Conservation (phyloP, 2,888 invertebrate species). For the Pyrocoelia pectoralis region DNA sequence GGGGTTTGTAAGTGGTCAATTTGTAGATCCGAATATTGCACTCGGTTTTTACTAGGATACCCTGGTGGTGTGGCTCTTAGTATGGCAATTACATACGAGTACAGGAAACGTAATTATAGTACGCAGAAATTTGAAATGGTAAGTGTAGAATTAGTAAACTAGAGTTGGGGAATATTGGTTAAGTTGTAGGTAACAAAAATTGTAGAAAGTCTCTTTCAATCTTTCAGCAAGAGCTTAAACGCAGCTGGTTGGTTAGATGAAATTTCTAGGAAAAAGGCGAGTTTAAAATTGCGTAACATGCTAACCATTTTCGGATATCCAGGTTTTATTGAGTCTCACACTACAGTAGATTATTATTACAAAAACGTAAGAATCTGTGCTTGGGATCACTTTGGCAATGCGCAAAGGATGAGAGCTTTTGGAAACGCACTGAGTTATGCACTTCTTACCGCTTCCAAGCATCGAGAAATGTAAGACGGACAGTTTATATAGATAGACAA, state of each 20-base stretch:
- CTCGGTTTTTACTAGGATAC: slow-evolving; percentile 54
- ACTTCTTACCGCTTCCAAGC: slow-evolving; percentile 46
- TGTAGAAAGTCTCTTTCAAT: slow-evolving; percentile 50
- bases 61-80: slow-evolving; percentile 49
- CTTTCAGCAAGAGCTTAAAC: slow-evolving; percentile 60
- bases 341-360: slow-evolving; percentile 53
- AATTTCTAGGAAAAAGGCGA: slow-evolving; percentile 59
- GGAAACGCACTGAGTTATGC: slow-evolving; percentile 51
- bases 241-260: slow-evolving; percentile 65
- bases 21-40: slow-evolving; percentile 56
- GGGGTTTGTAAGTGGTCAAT: no score
- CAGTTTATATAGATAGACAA: no score
- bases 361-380: slow-evolving; percentile 53
- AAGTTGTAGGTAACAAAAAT: background rate
- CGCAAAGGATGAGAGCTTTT: slow-evolving; percentile 52
- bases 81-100: slow-evolving; percentile 55
- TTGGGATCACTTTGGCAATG: slow-evolving; percentile 57
- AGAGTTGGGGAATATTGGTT: no score
- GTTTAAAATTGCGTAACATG: slow-evolving; percentile 62
- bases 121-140: slow-evolving; percentile 50
- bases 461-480: slow-evolving; percentile 48
- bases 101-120: slow-evolving; percentile 52
- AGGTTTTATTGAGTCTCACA: slow-evolving; percentile 45
- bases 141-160: no score
- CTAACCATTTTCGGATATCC: slow-evolving; percentile 54